Base-by-base conservation (phyloP, 2,797 vertebrate species). In the Lagorchestes hirsutus region DNA sequence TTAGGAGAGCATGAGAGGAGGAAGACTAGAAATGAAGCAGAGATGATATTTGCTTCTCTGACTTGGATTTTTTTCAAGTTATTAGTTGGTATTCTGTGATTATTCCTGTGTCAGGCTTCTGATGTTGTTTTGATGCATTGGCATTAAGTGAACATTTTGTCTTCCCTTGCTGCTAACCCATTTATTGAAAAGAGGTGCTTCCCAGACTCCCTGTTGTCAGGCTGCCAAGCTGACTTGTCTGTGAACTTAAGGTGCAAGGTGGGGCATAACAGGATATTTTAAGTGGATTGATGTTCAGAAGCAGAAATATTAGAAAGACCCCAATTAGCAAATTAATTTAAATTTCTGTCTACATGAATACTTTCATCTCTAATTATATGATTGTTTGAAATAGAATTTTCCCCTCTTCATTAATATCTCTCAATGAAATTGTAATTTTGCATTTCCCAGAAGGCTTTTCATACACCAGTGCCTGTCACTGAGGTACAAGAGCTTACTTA, bases 381-480 rank as follows among this genome's bases (percentile, higher is more conserved):
- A 46, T 46, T 11, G 22, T 82, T 46, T 91, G 11, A 50, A 74
- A 34, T 95, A 92, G 95, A 91, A 5, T 55, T 95, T 97, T 97
- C 62, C 95, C 34, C 34, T 96, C 12, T 95, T 31, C 91, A 31
- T 55, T 94, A 91, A 56, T 91, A 95, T 40, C 55, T 55, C 31
- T 90, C 27, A 91, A 5, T 96, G 50, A 55, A 94, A 92, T 12
- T 93, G 14, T 12, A 93, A 59, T 92, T 96, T 93, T 93, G 3
- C n/a, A 92, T 56, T 93, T 95, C 93, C 90, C 93, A 95, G 74
- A 90, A 62, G n/a, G 90, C 93, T 8, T 96, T 95, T 97, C 55
- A 94, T 6, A 96, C 67, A 31, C 55, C n/a, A 57, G 27, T 82
- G 40, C 9, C 74, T 92, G 55, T 95, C 34, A 82, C 56, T 50